Base-by-base conservation (phyloP, 1,140 invertebrate species). In the Drosophila micromelanica region DNA sequence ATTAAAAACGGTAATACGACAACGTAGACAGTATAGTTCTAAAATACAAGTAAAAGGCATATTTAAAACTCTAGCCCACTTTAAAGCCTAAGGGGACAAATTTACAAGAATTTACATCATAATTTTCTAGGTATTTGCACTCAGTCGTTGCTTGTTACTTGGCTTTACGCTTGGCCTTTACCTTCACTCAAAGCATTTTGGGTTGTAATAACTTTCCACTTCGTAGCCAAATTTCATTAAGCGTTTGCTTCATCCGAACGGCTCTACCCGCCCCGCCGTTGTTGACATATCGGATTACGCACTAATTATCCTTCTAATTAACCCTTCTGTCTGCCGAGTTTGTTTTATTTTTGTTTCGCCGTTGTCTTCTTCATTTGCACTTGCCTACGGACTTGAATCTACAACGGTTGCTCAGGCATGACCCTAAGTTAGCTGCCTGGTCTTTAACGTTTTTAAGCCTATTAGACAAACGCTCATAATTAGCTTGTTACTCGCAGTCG, bases 291-390 rank as follows among this genome's bases (percentile, higher is more conserved):
- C 84, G 84, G 84, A 89, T 89, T 89, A 89, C 84, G 80, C 85
- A 89, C 84, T 89, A 89, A 89, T 89, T 89, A 89, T 89, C 85
- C 84, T 80, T 84, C 84, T 89, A 89, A 89, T 89, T 89, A 89
- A 89, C 84, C 84, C 84, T 89, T 89, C 78, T 78, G 65, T 80
- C 76, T 87, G 72, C 48, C 63, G 64, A 68, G 57, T 77, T 67
- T 56, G 42, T 65, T 71, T 79, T 57, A 70, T 67, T 67, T 84
- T 59, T 52, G 63, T 64, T 84, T 72, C 51, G 27, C 43, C 42
- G 13, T 40, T n/a, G 20, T 46, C 56, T 70, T 70, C 63, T 17
- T 20, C 52, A 38, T 76, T 78, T 65, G 48, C 68, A 38, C 64
- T 84, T 56, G 72, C 64, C 72, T 35, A 40, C 32, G 27, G 32